phyloP scores from a whole-genome alignment of 2,113 vertebrate species.

The Pungitius pungitius region DNA sequence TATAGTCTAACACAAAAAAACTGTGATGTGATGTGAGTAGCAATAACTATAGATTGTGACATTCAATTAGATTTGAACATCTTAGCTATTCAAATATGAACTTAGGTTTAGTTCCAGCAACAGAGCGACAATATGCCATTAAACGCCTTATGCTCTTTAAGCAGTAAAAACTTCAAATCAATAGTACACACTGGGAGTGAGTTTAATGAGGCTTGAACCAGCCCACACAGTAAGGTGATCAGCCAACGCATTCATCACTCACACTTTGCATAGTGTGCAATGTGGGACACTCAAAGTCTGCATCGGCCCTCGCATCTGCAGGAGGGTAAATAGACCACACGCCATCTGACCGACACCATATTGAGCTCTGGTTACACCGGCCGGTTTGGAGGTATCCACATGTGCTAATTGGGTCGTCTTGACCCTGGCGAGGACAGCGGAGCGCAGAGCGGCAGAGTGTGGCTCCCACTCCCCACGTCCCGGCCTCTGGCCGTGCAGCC shows the following conservation, averaged over 20 bases:
- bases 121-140: background rate
- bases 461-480: conserved; percentile 26
- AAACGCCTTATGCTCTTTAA: background rate
- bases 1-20: background rate
- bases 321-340: conserved; percentile 34
- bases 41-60: background rate
- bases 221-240: background rate
- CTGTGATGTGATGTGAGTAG: background rate
- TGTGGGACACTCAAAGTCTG: background rate
- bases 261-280: background rate
- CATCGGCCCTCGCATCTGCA: conserved; percentile 5
- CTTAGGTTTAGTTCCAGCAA: too few species aligned
- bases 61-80: background rate
- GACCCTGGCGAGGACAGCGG: conserved; percentile 36
- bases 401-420: conserved; percentile 60
- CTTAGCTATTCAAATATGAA: conserved; percentile 1
- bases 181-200: background rate
- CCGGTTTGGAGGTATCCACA: conserved; percentile 40
- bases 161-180: conserved; percentile 13
- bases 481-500: conserved; percentile 37
- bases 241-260: background rate
- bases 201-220: conserved; percentile 11
- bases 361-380: conserved; percentile 30
- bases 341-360: conserved; percentile 26
- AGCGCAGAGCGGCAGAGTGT: conserved; percentile 25